Evolutionary conservation across 1,140 invertebrate species (phyloP), one percentile per base, ranked within the genome.

Genomic region (Akabosia matsudoensis): DNA sequence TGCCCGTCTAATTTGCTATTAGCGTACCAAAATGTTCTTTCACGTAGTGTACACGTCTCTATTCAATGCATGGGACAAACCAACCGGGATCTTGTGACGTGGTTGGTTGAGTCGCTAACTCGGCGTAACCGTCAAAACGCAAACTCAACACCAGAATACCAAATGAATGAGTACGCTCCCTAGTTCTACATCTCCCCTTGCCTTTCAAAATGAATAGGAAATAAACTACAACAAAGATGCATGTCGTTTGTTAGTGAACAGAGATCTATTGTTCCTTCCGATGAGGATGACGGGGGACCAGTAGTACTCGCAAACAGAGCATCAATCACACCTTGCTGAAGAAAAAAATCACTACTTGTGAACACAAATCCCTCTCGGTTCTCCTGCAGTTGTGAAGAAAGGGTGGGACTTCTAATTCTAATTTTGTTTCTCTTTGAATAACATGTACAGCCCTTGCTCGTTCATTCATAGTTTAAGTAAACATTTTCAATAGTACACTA

Each of bases 21-120:
- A 67, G 22, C 37, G 37, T 45, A 45, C n/a, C n/a, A n/a, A n/a
- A n/a, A n/a, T n/a, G n/a, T n/a, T n/a, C n/a, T n/a, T n/a, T n/a
- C n/a, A n/a, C n/a, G n/a, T n/a, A n/a, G n/a, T n/a, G 61, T 67
- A 45, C 37, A 45, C 37, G 18, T n/a, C n/a, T n/a, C n/a, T 2
- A 67, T 67, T 67, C 7, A 67, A 67, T 67, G 61, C 26, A 30
- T 30, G 26, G 24, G 24, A 67, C 61, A 24, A 22, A 67, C 61
- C 26, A 67, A 67, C 61, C 61, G 61, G 61, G 61, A 67, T 67
- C 61, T 67, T 67, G 61, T 67, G 30, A 16, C 61, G 61, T 67
- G 61, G 61, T 67, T 67, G 61, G 61, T 67, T 67, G 61, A 10
- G 10, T 30, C 7, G 7, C 61, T 67, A 67, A 67, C 61, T 67